Evolutionary conservation across 2,888 invertebrate species (phyloP).

Genomic region (Litoditis marina): DNA sequence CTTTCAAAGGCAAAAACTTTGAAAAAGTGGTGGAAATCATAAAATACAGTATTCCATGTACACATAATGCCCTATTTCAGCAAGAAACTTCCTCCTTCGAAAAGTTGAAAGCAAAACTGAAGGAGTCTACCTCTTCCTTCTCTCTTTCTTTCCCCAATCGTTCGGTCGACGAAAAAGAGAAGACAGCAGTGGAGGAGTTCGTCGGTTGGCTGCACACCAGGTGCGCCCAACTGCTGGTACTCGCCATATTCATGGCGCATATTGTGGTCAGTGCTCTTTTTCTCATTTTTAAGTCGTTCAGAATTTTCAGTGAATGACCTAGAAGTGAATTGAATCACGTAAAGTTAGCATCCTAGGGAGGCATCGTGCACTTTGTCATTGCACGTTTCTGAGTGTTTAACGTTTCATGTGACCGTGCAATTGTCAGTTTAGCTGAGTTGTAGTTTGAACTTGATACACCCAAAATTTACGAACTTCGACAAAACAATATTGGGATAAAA

Average conservation of each 20-base stretch:
- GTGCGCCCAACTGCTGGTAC: conserved; percentile 31
- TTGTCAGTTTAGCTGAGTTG: too few relatives aligned
- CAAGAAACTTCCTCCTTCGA: conserved; percentile 20
- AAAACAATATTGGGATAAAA: too few relatives aligned
- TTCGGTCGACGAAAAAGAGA: conserved; percentile 8
- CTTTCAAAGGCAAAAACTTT: too few relatives aligned
- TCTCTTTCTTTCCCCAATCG: conserved; percentile 10
- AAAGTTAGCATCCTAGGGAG: too few relatives aligned
- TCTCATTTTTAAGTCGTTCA: background rate
- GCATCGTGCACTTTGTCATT: too few relatives aligned
- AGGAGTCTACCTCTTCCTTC: conserved; percentile 20
- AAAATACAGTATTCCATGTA: too few relatives aligned
- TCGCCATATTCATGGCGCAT: conserved; percentile 39
- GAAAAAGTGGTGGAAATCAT: too few relatives aligned
- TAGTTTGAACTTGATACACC: too few relatives aligned
- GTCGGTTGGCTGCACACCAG: conserved; percentile 11
- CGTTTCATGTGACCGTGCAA: too few relatives aligned
- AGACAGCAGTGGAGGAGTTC: conserved; percentile 13
- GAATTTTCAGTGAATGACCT: too few relatives aligned
- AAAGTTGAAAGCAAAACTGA: conserved; percentile 19
- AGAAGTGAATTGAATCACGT: too few relatives aligned
- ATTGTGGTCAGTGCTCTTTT: conserved; percentile 36
- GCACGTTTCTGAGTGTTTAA: background rate
- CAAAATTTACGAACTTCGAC: too few relatives aligned
- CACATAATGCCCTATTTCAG: background rate